A percentile compares a stretch with the other conserved stretches of the same genome.
Conservation (phyloP, 2,113 vertebrate species). For the Sylvia atricapilla region DNA sequence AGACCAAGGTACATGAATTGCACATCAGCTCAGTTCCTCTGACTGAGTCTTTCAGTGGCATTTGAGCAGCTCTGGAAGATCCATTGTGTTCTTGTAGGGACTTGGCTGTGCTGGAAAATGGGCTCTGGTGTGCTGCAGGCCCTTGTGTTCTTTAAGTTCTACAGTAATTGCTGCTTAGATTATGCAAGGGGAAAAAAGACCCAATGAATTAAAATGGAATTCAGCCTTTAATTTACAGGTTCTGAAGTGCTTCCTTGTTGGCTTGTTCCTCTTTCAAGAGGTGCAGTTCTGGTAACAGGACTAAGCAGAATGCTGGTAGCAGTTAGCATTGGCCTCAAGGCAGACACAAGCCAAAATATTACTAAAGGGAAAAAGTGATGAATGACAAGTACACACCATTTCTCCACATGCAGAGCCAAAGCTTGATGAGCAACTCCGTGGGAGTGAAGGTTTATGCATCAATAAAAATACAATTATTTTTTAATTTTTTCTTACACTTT, state of each 20-base stretch:
- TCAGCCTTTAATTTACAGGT: neutral
- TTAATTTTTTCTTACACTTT: neutral
- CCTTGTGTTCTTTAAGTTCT: neutral
- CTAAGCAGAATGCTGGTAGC: neutral
- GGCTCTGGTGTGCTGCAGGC: neutral
- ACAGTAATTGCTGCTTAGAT: neutral
- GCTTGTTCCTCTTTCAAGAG: neutral
- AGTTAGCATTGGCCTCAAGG: neutral
- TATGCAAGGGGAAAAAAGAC: neutral
- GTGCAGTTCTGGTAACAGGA: neutral
- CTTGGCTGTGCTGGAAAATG: neutral
- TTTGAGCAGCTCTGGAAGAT: neutral
- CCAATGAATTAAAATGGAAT: neutral
- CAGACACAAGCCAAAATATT: neutral
- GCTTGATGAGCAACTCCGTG: neutral
- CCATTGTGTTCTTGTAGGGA: fast-evolving
- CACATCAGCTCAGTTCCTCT: neutral
- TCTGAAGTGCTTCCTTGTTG: neutral
- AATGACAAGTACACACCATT: neutral
- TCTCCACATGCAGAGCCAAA: neutral
- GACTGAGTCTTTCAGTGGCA: neutral
- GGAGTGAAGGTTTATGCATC: neutral
- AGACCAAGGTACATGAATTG: neutral
- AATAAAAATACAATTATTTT: neutral
- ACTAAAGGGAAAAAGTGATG: neutral